These are phyloP conservation scores for Stegana nigrithorax DNA, from an alignment of 2,888 invertebrate species.

Conservation along the genomic window DNA sequence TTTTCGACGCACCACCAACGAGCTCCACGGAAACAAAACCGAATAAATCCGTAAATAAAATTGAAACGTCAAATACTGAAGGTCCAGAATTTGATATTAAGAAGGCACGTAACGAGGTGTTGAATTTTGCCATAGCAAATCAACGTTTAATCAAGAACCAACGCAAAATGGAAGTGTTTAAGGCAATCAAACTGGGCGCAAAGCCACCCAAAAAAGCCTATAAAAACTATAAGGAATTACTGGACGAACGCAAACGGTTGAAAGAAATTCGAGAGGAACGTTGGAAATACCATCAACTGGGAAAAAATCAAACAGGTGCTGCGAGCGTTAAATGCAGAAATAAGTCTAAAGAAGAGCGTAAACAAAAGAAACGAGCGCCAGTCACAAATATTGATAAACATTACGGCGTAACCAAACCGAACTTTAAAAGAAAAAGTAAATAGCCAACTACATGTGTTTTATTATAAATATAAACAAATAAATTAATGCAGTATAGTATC, in stretches of 20 bases:
- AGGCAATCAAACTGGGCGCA: conserved; percentile 84
- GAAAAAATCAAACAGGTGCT: conserved; percentile 74
- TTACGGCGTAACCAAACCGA: conserved; percentile 65
- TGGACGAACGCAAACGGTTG: conserved; percentile 73
- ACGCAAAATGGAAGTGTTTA: conserved; percentile 80
- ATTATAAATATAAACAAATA: background rate
- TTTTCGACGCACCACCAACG: conserved; percentile 55
- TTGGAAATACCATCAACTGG: conserved; percentile 70
- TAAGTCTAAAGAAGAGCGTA: conserved; percentile 64
- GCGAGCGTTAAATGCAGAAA: conserved; percentile 70
- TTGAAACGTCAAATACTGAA: conserved; percentile 20
- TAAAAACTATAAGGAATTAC: conserved; percentile 80
- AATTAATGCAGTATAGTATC: too few species aligned
- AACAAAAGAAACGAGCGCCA: conserved; percentile 67
- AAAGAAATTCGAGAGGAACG: conserved; percentile 70
- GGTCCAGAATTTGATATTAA: conserved; percentile 77
- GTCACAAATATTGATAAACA: conserved; percentile 68
- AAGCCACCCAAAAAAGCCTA: conserved; percentile 79
- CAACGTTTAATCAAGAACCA: conserved; percentile 79
- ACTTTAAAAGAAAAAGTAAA: conserved; percentile 47
- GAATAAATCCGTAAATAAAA: background rate
- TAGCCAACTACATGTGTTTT: background rate
- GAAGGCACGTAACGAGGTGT: conserved; percentile 81
- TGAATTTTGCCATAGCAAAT: conserved; percentile 82
- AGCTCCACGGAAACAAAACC: background rate